Conservation (phyloP, 2,888 invertebrate genomes). For the Cheiracanthium punctorium region DNA sequence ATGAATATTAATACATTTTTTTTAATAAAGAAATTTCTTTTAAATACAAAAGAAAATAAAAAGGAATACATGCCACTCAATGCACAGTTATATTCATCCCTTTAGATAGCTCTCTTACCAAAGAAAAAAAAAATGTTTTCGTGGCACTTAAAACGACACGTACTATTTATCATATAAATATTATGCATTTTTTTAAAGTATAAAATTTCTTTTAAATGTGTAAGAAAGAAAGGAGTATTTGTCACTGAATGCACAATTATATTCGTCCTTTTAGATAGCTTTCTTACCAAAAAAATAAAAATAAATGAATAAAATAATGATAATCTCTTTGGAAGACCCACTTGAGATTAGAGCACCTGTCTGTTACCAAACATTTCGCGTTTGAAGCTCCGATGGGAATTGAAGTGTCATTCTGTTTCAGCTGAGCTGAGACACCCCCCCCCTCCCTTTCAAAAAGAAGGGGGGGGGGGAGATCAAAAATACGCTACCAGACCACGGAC, state of each 20-base stretch:
- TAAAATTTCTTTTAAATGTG: no score
- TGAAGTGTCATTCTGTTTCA: slow-evolving; percentile 47
- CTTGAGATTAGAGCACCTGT: slow-evolving; percentile 23
- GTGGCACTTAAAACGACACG: no score
- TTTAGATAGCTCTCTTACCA: slow-evolving; percentile 34
- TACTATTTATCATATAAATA: no score
- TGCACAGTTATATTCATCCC: not conserved
- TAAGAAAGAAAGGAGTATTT: no score
- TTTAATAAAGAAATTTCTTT: no score
- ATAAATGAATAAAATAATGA: no score
- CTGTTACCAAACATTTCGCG: not conserved
- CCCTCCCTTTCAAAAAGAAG: not conserved
- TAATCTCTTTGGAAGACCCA: not conserved
- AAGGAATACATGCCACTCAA: no score
- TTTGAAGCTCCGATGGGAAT: slow-evolving; percentile 49
- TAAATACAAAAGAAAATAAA: no score
- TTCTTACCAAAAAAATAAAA: slow-evolving; percentile 12
- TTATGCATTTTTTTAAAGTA: no score
- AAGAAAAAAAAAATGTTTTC: no score
- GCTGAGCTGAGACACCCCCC: slow-evolving; percentile 27
- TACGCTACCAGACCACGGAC: not conserved
- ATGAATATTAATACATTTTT: no score
- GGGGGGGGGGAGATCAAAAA: not conserved
- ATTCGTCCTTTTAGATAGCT: slow-evolving; percentile 33
- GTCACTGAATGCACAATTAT: not conserved